Percentiles rank a stretch among this genome's conserved stretches.
These are phyloP conservation scores for Emydura subglobosa DNA, from an alignment of 2,113 vertebrate genomes.

Conservation along the genomic window DNA sequence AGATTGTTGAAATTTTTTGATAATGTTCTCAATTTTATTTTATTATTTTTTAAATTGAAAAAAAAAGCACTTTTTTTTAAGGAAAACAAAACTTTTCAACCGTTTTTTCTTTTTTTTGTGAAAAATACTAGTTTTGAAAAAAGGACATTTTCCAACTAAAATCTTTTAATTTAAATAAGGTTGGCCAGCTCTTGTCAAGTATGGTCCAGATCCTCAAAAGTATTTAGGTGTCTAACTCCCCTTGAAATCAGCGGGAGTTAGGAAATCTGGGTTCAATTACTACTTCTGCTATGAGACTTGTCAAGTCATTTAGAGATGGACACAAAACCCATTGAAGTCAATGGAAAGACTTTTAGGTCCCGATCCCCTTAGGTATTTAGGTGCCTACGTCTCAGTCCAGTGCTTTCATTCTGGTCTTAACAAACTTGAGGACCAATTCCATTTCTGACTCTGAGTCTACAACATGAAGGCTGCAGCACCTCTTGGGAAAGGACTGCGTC, in stretches of 20 bases:
- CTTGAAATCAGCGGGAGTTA: too few species aligned
- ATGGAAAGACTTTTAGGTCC: not conserved
- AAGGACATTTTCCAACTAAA: not conserved
- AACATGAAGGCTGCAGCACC: not conserved
- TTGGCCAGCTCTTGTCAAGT: not conserved
- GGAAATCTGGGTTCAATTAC: too few species aligned
- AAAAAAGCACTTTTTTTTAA: not conserved
- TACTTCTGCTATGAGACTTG: too few species aligned
- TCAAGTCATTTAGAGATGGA: too few species aligned
- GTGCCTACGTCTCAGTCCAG: too few species aligned
- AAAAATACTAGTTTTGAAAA: not conserved
- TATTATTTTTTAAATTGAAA: not conserved
- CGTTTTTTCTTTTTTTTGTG: not conserved
- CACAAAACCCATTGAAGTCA: too few species aligned
- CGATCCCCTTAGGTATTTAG: not conserved
- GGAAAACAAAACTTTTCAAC: not conserved
- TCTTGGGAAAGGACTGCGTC: not conserved
- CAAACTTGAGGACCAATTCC: not conserved
- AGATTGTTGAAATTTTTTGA: not conserved
- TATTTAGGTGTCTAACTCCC: not conserved
- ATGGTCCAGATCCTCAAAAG: not conserved
- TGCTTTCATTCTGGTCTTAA: not conserved
- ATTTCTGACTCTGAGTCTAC: too few species aligned
- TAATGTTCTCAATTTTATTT: not conserved
- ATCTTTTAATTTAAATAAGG: not conserved